phyloP scores from a whole-genome alignment of 2,113 vertebrate species.

The Pithys albifrons region DNA sequence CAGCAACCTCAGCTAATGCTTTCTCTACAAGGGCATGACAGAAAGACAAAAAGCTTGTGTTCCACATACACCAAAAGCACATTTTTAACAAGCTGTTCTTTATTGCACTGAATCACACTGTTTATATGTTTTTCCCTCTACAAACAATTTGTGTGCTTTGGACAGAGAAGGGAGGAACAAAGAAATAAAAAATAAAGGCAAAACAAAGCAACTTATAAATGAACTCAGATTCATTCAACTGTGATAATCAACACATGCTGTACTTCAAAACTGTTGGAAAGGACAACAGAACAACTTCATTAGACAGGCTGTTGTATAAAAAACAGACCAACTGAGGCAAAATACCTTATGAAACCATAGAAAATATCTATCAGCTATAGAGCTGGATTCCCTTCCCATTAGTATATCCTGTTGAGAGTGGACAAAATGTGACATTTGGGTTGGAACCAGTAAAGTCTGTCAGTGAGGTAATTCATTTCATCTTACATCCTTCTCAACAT shows the following conservation, averaged over 20 bases:
- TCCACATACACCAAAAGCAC: background rate
- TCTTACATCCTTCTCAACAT: background rate
- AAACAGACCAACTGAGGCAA: background rate
- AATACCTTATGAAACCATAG: slow-evolving; percentile 10
- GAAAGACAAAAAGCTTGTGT: slow-evolving; percentile 2
- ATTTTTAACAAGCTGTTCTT: slow-evolving; percentile 56
- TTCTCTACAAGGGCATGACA: background rate
- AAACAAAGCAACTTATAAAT: slow-evolving; percentile 52
- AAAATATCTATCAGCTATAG: background rate
- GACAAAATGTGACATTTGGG: background rate
- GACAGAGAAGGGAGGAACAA: slow-evolving; percentile 22
- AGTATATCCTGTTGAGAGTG: background rate
- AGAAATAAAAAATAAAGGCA: background rate
- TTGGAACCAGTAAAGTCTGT: background rate
- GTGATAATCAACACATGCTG: slow-evolving; percentile 58
- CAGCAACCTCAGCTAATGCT: slow-evolving; percentile 9
- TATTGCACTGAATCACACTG: background rate
- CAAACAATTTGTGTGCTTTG: slow-evolving; percentile 11
- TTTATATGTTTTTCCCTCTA: slow-evolving; percentile 17
- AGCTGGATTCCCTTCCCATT: background rate
- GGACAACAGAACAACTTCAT: slow-evolving; percentile 11
- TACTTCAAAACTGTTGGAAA: slow-evolving; percentile 40
- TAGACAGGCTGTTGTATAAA: background rate
- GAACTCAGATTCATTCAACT: slow-evolving; percentile 41
- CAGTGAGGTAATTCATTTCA: background rate